Percentiles rank a stretch among this genome's conserved stretches.
Evolutionary conservation across 2,888 invertebrate genomes (phyloP).

Genomic region (Ophioninae sp.): DNA sequence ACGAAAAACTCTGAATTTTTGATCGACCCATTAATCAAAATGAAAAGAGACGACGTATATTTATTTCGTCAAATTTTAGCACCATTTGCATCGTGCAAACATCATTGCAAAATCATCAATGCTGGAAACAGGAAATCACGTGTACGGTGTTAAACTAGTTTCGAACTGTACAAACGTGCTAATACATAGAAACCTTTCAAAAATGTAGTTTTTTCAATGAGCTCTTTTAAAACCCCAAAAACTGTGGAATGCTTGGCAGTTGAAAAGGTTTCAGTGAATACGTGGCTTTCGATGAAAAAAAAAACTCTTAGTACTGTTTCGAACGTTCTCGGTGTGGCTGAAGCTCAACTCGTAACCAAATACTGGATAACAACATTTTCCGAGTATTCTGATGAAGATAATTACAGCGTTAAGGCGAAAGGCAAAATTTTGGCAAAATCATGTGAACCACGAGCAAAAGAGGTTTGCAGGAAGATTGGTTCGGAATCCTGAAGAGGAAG

Average conservation of each 20-base stretch:
- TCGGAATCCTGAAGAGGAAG: background rate
- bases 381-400: background rate
- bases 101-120: background rate
- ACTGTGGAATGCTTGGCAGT: constrained; percentile 10
- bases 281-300: constrained; percentile 32
- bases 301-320: constrained; percentile 33
- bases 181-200: background rate
- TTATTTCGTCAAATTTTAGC: background rate
- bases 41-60: background rate
- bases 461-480: background rate
- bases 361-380: background rate
- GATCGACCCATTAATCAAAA: background rate
- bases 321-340: background rate
- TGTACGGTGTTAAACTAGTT: background rate
- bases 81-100: background rate
- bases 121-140: background rate
- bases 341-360: constrained; percentile 25
- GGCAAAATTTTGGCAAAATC: background rate
- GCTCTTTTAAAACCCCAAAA: constrained; percentile 12
- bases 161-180: background rate
- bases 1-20: background rate
- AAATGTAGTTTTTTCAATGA: background rate
- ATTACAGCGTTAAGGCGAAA: background rate
- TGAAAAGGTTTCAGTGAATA: constrained; percentile 13
- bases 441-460: background rate